Conservation (phyloP, 92 coral and sea anemone species). For the Chrysogorgia sp. region DNA sequence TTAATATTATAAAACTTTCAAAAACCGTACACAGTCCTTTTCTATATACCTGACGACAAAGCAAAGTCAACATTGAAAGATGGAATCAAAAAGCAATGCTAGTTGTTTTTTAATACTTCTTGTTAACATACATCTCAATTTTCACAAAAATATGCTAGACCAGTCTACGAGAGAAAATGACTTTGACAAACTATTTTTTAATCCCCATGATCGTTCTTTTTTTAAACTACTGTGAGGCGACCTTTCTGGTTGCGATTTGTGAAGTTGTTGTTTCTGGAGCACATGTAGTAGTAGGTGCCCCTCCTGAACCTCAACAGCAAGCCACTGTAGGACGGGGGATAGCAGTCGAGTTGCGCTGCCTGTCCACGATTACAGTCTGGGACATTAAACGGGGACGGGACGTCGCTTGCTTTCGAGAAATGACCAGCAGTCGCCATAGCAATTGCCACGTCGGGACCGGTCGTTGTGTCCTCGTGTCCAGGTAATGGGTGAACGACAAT, state of each 20-base stretch:
- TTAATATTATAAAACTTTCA: too few relatives aligned
- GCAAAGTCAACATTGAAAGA: too few relatives aligned
- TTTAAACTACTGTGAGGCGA: slow-evolving; percentile 53
- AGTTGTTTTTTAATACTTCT: too few relatives aligned
- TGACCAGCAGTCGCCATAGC: slow-evolving; percentile 84
- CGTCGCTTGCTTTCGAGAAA: slow-evolving; percentile 12
- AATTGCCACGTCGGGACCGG: slow-evolving; percentile 76
- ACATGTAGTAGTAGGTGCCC: slow-evolving; percentile 71
- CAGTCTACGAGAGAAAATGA: too few relatives aligned
- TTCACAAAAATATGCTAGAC: too few relatives aligned
- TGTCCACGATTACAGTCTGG: neutral
- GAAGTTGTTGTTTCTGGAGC: slow-evolving; percentile 92
- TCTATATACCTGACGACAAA: too few relatives aligned
- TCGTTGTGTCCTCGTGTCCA: slow-evolving; percentile 54
- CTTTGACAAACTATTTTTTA: too few relatives aligned
- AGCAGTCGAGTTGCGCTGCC: slow-evolving; percentile 32
- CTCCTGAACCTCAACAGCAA: slow-evolving; percentile 64
- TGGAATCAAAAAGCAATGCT: too few relatives aligned
- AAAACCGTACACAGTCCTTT: too few relatives aligned
- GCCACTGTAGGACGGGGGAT: slow-evolving; percentile 85
- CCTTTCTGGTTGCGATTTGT: slow-evolving; percentile 97
- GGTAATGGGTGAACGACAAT: slow-evolving; percentile 62
- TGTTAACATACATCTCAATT: too few relatives aligned
- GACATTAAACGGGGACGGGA: neutral
- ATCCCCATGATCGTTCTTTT: too few relatives aligned